phyloP scores from a whole-genome alignment of 1,140 invertebrate species.

The Aphelinus atriplicis region DNA sequence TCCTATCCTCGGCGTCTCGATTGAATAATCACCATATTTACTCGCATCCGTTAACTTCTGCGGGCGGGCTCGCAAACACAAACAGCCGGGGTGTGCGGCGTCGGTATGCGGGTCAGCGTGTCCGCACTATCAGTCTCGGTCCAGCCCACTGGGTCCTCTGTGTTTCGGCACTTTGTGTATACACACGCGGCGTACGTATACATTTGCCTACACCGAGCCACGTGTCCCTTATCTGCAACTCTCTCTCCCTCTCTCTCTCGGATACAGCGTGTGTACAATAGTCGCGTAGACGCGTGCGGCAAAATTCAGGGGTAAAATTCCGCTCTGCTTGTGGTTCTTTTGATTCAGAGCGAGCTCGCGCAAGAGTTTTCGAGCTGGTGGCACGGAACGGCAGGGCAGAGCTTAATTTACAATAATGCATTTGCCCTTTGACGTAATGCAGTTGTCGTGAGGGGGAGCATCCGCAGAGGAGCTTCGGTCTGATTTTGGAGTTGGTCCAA shows the following conservation, averaged over 20 bases:
- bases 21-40: not conserved
- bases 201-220: conserved; percentile 32
- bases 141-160: conserved; percentile 36
- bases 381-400: too few relatives aligned
- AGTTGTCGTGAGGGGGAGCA: too few relatives aligned
- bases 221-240: conserved; percentile 41
- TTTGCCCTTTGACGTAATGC: too few relatives aligned
- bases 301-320: too few relatives aligned
- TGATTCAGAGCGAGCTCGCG: too few relatives aligned
- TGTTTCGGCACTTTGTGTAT: not conserved
- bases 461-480: too few relatives aligned
- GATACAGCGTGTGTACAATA: too few relatives aligned
- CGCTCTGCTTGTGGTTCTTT: too few relatives aligned
- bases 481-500: too few relatives aligned
- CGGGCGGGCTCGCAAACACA: not conserved
- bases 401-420: too few relatives aligned
- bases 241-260: conserved; percentile 11
- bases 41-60: not conserved
- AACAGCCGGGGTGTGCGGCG: not conserved
- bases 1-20: not conserved
- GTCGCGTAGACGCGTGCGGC: too few relatives aligned
- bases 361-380: too few relatives aligned
- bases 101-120: conserved; percentile 41
- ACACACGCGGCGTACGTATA: conserved; percentile 8
- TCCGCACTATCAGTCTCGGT: conserved; percentile 39